phyloP scores from a whole-genome alignment of 37 sponge, comb jelly and placozoan species.

The Axinella damicornis region DNA sequence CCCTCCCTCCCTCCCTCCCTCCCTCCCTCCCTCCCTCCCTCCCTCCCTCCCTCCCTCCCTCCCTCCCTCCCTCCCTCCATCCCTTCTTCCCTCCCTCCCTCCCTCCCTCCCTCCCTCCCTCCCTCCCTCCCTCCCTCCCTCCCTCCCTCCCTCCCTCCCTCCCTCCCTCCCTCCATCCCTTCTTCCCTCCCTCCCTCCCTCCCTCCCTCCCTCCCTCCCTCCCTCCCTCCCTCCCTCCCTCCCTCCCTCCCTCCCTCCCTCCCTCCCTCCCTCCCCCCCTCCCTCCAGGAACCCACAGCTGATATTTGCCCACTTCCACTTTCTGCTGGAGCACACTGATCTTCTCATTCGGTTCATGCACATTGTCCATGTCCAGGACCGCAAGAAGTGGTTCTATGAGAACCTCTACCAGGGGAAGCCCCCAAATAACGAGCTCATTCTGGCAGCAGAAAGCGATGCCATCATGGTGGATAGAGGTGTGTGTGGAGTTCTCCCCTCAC shows the following conservation, averaged over 20 bases:
- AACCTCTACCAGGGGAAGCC: slow-evolving; percentile 79
- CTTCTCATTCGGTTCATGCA: slow-evolving; percentile 81
- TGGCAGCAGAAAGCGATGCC: slow-evolving; percentile 22
- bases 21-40: background rate
- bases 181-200: background rate
- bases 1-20: background rate
- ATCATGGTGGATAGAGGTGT: slow-evolving; percentile 85
- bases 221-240: background rate
- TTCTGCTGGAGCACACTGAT: slow-evolving; percentile 76
- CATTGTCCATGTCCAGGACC: slow-evolving; percentile 74
- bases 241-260: background rate
- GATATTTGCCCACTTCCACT: slow-evolving; percentile 93
- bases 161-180: background rate
- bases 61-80: too few relatives aligned
- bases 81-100: too few relatives aligned
- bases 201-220: background rate
- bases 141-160: too few relatives aligned
- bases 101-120: background rate
- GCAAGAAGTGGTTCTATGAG: slow-evolving; percentile 98
- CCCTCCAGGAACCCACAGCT: slow-evolving; percentile 75
- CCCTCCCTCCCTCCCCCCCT: too few relatives aligned
- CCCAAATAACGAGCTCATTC: slow-evolving; percentile 46
- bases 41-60: too few relatives aligned
- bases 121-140: background rate
- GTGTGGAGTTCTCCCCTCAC: background rate